Evolutionary conservation across 37 sponge, comb jelly and placozoan genomes (phyloP).

Genomic region (Trichoplax adhaerens): DNA sequence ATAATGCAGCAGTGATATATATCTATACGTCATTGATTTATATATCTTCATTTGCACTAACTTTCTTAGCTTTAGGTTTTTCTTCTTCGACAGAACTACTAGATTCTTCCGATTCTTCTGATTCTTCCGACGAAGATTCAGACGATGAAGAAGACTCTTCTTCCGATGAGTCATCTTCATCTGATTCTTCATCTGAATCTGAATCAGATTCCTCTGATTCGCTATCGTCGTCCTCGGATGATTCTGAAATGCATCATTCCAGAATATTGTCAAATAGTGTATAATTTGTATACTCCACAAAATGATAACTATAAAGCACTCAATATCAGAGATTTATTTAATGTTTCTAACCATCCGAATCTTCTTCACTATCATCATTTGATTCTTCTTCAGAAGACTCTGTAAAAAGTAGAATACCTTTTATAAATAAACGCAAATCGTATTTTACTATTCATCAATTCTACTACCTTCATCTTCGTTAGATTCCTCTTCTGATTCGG

Average conservation of each 20-base stretch:
- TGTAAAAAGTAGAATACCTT: too few species aligned
- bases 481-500: constrained; percentile 15
- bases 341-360: not conserved
- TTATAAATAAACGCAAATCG: too few species aligned
- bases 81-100: not conserved
- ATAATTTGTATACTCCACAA: too few species aligned
- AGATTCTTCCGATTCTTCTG: constrained; percentile 19
- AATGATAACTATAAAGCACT: too few species aligned
- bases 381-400: too few species aligned
- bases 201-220: constrained; percentile 13
- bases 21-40: too few species aligned
- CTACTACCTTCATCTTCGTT: constrained; percentile 6
- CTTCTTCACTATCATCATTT: not conserved
- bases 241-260: too few species aligned
- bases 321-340: too few species aligned
- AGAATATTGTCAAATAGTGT: too few species aligned
- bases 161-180: constrained; percentile 46
- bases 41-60: too few species aligned
- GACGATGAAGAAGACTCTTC: constrained; percentile 5
- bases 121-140: constrained; percentile 3
- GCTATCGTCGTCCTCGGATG: not conserved
- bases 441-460: too few species aligned
- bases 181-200: constrained; percentile 39
- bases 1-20: too few species aligned
- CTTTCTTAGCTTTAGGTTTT: not conserved